These are phyloP conservation scores for Ispidina picta DNA, from an alignment of 2,797 vertebrate species.

Conservation along the genomic window DNA sequence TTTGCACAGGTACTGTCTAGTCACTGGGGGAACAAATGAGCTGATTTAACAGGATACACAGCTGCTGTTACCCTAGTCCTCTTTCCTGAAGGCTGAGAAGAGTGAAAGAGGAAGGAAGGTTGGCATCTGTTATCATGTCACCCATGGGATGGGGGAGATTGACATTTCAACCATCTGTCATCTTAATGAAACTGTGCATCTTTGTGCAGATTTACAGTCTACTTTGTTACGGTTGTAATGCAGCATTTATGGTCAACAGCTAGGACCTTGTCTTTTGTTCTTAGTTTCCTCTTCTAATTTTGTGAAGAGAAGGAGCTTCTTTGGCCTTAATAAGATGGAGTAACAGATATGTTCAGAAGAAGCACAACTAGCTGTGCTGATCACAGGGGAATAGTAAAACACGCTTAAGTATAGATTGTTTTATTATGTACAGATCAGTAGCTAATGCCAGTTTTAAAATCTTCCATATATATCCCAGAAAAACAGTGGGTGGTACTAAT, in stretches of 20 bases:
- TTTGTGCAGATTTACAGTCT: not conserved
- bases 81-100: not conserved
- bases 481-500: not conserved
- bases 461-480: not conserved
- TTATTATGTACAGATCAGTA: not conserved
- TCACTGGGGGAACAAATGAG: not conserved
- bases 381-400: not conserved
- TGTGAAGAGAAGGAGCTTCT: not conserved
- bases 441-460: not conserved
- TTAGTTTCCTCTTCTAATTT: not conserved
- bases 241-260: not conserved
- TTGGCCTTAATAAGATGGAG: not conserved
- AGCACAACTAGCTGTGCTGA: not conserved
- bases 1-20: not conserved
- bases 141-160: fast-evolving
- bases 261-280: not conserved
- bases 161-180: no score
- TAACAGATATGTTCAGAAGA: not conserved
- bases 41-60: not conserved
- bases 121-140: not conserved
- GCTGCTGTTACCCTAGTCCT: not conserved
- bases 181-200: not conserved
- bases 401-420: not conserved
- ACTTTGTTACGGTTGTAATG: not conserved
- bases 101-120: not conserved